Percentiles rank a stretch among this genome's conserved stretches.
phyloP scores from a whole-genome alignment of 2,888 invertebrate genomes.

The Melitaea athalia region DNA sequence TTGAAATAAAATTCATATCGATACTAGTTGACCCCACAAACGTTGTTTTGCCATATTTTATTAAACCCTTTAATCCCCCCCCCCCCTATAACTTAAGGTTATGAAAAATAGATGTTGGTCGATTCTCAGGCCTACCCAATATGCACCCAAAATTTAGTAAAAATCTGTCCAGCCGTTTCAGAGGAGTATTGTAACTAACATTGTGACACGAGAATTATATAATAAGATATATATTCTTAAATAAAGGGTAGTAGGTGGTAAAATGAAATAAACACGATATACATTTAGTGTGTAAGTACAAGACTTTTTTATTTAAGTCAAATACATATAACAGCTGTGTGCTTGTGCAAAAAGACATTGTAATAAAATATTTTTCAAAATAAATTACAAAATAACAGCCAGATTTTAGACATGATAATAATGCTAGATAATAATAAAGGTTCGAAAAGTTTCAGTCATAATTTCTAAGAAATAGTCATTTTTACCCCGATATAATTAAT shows the following conservation, averaged over 20 bases:
- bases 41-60: no score
- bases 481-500: constrained; percentile 49
- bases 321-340: constrained; percentile 44
- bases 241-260: neutral
- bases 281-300: constrained; percentile 22
- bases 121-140: no score
- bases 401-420: constrained; percentile 63
- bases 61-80: no score
- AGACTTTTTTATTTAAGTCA: constrained; percentile 27
- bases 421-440: constrained; percentile 66
- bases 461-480: constrained; percentile 69
- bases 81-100: no score
- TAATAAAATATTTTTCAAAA: constrained; percentile 53
- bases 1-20: no score
- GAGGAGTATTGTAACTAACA: no score
- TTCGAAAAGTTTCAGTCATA: constrained; percentile 77
- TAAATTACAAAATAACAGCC: constrained; percentile 69
- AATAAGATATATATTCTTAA: neutral
- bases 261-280: constrained; percentile 18
- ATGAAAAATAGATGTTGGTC: no score
- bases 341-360: constrained; percentile 47
- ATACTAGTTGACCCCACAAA: no score
- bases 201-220: no score
- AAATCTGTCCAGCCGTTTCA: no score
- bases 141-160: no score